Percentiles rank a stretch among this genome's conserved stretches.
These are phyloP conservation scores for Pollicipes pollicipes DNA, from an alignment of 1,140 invertebrate genomes.

Conservation along the genomic window DNA sequence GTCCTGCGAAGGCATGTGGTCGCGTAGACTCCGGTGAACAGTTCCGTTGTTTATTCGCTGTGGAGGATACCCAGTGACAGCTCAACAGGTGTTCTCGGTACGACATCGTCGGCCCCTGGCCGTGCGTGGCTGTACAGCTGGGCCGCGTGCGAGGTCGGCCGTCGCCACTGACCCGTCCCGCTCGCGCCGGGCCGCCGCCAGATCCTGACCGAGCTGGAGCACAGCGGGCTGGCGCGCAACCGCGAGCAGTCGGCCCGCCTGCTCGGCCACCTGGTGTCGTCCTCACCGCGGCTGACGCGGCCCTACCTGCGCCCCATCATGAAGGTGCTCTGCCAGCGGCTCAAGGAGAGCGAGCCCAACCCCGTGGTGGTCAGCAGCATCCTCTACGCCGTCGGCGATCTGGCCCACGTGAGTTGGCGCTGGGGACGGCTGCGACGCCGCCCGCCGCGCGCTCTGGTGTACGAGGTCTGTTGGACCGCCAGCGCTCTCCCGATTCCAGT, in stretches of 20 bases:
- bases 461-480: not conserved
- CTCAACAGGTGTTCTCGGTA: not conserved
- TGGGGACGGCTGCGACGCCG: not conserved
- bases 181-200: slow-evolving; percentile 23
- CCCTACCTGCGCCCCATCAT: slow-evolving; percentile 94
- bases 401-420: slow-evolving; percentile 52
- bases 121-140: not conserved
- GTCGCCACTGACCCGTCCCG: no score
- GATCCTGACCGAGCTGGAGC: slow-evolving; percentile 82
- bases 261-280: slow-evolving; percentile 81
- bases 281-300: slow-evolving; percentile 78
- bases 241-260: slow-evolving; percentile 91
- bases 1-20: no score
- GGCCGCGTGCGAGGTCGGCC: not conserved
- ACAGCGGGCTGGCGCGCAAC: slow-evolving; percentile 86
- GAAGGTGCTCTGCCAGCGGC: slow-evolving; percentile 78
- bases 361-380: slow-evolving; percentile 82
- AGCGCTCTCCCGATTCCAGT: no score
- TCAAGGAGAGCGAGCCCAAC: slow-evolving; percentile 78
- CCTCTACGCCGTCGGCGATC: slow-evolving; percentile 76
- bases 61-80: not conserved
- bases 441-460: not conserved
- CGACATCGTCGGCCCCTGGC: slow-evolving; percentile 8
- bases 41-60: not conserved
- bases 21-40: no score